Conservation (phyloP, 2,797 vertebrate species). For the Xerus rutilus region DNA sequence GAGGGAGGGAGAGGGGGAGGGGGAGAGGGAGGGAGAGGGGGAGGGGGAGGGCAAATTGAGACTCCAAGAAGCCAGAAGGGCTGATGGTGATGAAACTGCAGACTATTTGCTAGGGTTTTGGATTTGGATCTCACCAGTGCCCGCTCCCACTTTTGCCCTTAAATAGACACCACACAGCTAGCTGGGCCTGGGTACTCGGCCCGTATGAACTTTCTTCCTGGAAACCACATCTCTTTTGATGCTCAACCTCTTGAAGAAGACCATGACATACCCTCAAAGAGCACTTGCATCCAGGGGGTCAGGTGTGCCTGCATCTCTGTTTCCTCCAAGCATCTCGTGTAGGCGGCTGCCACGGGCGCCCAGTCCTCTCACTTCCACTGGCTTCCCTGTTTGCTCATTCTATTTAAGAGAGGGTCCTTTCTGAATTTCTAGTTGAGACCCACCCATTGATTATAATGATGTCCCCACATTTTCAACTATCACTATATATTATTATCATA, state of each 20-base stretch:
- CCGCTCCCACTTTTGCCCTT: background rate
- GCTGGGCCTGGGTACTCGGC: background rate
- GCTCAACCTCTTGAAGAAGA: slow-evolving; percentile 27
- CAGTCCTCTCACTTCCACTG: background rate
- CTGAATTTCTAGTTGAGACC: background rate
- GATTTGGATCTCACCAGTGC: background rate
- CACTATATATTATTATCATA: background rate
- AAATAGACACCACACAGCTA: background rate
- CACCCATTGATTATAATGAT: background rate
- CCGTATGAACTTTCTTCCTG: background rate
- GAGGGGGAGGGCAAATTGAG: background rate
- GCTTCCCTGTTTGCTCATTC: background rate
- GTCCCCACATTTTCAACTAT: background rate
- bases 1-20: background rate
- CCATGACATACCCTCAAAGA: background rate
- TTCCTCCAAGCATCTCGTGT: background rate
- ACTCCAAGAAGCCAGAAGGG: background rate
- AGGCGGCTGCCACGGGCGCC: background rate
- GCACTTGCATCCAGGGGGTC: background rate
- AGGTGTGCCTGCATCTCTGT: background rate
- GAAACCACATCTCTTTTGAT: background rate
- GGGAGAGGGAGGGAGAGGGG: too few relatives aligned
- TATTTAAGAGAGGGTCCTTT: background rate
- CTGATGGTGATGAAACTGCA: background rate
- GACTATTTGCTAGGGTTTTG: background rate